phyloP scores from a whole-genome alignment of 2,113 vertebrate species.

The Kryptolebias marmoratus region DNA sequence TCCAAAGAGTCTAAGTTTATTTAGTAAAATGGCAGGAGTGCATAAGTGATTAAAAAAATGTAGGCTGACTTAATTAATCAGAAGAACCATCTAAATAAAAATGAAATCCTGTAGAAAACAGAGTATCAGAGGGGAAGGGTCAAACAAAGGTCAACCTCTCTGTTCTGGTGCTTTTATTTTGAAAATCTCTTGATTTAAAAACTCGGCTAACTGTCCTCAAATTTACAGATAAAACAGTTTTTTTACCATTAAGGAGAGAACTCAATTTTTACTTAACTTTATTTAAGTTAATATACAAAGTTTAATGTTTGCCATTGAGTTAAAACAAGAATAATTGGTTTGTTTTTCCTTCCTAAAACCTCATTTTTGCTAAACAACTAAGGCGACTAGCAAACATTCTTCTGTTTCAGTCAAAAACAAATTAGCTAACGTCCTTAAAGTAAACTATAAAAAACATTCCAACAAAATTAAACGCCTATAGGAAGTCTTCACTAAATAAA shows the following conservation, averaged over 20 bases:
- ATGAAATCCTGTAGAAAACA: neutral
- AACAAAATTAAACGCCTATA: neutral
- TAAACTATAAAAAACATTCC: neutral
- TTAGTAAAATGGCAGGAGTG: neutral
- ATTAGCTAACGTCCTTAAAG: neutral
- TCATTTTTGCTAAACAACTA: too few species aligned
- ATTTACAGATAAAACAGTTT: neutral
- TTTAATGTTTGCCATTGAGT: too few species aligned
- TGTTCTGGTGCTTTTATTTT: conserved; percentile 11
- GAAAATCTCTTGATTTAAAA: neutral
- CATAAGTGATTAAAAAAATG: neutral
- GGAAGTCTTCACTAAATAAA: neutral
- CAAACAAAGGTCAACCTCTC: conserved; percentile 8
- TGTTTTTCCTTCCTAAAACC: too few species aligned
- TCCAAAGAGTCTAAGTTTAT: neutral
- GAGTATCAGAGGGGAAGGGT: neutral
- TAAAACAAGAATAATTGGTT: too few species aligned
- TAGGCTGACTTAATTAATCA: too few species aligned
- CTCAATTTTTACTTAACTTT: too few species aligned
- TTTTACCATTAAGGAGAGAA: too few species aligned
- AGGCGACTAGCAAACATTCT: too few species aligned
- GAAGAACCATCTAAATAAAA: too few species aligned
- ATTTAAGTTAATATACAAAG: neutral
- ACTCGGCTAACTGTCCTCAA: too few species aligned
- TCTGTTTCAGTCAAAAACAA: neutral